A percentile compares a stretch with the other conserved stretches of the same genome.
phyloP scores from a whole-genome alignment of 2,113 vertebrate species.

The Phylloscopus trochilus region DNA sequence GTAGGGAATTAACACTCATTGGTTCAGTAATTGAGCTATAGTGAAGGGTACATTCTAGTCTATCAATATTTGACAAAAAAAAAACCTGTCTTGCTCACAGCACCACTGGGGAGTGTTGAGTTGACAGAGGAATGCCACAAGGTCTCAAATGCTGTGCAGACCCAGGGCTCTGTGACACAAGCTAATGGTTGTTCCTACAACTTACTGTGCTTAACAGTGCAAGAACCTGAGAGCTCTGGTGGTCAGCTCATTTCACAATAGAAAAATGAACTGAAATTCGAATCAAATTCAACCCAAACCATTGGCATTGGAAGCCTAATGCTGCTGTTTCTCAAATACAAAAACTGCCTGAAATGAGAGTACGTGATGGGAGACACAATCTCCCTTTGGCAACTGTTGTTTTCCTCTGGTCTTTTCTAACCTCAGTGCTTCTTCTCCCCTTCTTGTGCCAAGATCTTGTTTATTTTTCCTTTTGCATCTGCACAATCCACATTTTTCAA shows the following conservation, averaged over 20 bases:
- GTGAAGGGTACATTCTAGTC: not conserved
- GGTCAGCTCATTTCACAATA: not conserved
- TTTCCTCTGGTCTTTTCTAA: constrained; percentile 14
- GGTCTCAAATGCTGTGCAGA: not conserved
- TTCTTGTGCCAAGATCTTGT: not conserved
- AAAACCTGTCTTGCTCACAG: not conserved
- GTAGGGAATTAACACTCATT: not conserved
- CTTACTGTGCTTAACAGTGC: not conserved
- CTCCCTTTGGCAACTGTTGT: not conserved
- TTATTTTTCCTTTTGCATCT: not conserved
- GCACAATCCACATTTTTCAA: not conserved
- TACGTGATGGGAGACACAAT: not conserved
- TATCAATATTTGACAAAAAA: not conserved
- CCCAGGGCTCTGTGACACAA: not conserved
- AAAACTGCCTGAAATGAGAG: not conserved
- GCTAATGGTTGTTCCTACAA: not conserved
- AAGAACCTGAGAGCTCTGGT: not conserved
- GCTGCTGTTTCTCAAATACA: not conserved
- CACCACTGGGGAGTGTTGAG: not conserved
- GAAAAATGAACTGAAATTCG: not conserved
- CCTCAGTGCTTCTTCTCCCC: not conserved
- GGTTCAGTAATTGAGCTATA: not conserved
- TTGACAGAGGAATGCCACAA: not conserved
- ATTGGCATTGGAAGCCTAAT: not conserved
- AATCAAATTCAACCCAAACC: not conserved